Percentiles rank a stretch among this genome's conserved stretches.
Evolutionary conservation across 2,113 vertebrate genomes (phyloP).

Genomic region (Nematolebias whitei): DNA sequence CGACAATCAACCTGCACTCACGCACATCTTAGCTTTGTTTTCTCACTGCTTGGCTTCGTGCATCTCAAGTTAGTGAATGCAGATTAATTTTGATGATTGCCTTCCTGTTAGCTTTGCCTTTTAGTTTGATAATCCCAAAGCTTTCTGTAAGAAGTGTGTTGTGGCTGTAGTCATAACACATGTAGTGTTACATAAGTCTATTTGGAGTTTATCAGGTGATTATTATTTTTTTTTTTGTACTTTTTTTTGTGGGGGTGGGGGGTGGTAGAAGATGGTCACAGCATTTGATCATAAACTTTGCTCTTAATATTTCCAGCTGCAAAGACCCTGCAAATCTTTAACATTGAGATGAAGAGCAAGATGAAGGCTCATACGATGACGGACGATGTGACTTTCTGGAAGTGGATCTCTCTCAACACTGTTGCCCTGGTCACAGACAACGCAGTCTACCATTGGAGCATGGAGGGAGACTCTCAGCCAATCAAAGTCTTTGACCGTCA

Average conservation of each 20-base stretch:
- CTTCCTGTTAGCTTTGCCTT: slow-evolving; percentile 63
- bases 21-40: neutral
- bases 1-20: neutral
- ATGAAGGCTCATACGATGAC: slow-evolving; percentile 99
- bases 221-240: neutral
- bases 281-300: slow-evolving; percentile 9
- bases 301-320: slow-evolving; percentile 85
- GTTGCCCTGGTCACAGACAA: slow-evolving; percentile 98
- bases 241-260: neutral
- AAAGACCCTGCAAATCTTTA: slow-evolving; percentile 99
- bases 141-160: slow-evolving; percentile 57
- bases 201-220: neutral
- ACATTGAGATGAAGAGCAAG: slow-evolving; percentile 99
- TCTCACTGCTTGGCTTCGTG: neutral
- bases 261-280: neutral
- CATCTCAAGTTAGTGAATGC: slow-evolving; percentile 71
- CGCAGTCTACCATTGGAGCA: slow-evolving; percentile 98
- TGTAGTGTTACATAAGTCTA: neutral
- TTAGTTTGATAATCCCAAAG: slow-evolving; percentile 61
- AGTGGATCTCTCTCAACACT: slow-evolving; percentile 98
- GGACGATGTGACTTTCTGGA: slow-evolving; percentile 99
- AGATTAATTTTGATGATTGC: slow-evolving; percentile 68
- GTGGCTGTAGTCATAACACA: slow-evolving; percentile 23
- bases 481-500: slow-evolving; percentile 99
- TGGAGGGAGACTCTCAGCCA: slow-evolving; percentile 98